phyloP scores from a whole-genome alignment of 2,797 vertebrate species.

The Gymnopithys bicolor region DNA sequence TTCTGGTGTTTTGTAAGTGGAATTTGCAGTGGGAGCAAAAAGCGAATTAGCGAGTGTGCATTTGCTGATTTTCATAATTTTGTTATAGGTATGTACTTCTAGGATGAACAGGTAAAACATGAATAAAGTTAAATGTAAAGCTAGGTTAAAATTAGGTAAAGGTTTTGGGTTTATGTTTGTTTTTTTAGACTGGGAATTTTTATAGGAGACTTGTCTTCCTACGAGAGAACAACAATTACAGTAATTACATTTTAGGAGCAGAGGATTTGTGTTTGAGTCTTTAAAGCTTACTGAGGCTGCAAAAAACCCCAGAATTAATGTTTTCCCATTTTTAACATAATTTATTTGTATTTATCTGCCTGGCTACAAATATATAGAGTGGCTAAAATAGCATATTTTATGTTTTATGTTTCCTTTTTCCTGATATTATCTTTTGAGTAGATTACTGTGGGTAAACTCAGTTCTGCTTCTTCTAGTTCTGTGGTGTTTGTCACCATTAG shows the following conservation, averaged over 20 bases:
- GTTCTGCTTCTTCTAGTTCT: neutral
- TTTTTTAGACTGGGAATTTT: neutral
- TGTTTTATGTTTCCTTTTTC: neutral
- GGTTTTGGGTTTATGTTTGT: neutral
- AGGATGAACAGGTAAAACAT: neutral
- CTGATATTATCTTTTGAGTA: neutral
- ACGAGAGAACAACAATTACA: neutral
- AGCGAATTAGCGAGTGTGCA: neutral
- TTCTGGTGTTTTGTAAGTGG: neutral
- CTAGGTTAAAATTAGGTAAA: neutral
- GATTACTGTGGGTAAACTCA: neutral
- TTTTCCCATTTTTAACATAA: neutral
- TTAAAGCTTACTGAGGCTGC: neutral
- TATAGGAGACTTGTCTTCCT: neutral
- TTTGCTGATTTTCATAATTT: neutral
- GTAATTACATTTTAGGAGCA: neutral
- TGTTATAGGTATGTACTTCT: neutral
- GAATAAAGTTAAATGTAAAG: neutral
- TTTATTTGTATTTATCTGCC: neutral
- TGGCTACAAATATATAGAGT: neutral
- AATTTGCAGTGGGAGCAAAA: neutral
- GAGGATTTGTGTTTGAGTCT: neutral
- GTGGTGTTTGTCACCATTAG: neutral
- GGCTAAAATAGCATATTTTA: neutral
- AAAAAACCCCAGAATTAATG: neutral